Conservation (phyloP, 2,888 invertebrate species). For the Plemyria rubiginata region DNA sequence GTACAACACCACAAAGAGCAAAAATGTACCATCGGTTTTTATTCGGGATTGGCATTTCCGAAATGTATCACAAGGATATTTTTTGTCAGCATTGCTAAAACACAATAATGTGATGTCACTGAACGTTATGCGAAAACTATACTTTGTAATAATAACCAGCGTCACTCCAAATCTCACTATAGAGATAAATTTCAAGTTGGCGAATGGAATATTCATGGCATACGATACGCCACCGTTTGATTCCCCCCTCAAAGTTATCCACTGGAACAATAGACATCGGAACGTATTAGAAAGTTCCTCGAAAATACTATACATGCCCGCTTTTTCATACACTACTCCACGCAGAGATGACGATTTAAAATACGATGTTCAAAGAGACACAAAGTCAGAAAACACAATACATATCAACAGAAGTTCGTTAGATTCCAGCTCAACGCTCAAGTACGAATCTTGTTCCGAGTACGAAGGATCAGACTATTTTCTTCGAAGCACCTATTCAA, state of each 20-base stretch:
- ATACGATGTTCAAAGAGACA: constrained; percentile 4
- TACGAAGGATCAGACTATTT: constrained; percentile 17
- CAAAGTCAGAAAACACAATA: constrained; percentile 20
- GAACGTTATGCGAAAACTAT: constrained; percentile 48
- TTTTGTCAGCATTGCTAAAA: constrained; percentile 46
- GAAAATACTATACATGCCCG: constrained; percentile 9
- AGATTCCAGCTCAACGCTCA: constrained; percentile 28
- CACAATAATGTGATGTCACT: constrained; percentile 44
- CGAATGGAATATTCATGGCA: constrained; percentile 38
- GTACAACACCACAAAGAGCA: constrained; percentile 15
- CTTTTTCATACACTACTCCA: constrained; percentile 14
- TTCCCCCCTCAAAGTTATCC: constrained; percentile 34
- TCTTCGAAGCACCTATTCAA: constrained; percentile 18
- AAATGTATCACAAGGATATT: constrained; percentile 49
- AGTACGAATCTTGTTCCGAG: constrained; percentile 15
- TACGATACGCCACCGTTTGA: constrained; percentile 22
- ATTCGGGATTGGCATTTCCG: constrained; percentile 49
- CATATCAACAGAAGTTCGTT: constrained; percentile 12
- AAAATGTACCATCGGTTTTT: constrained; percentile 33
- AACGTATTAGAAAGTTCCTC: constrained; percentile 32
- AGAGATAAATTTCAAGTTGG: constrained; percentile 44
- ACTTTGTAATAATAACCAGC: constrained; percentile 51
- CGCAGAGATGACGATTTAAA: neutral
- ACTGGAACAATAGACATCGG: constrained; percentile 41
- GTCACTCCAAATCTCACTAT: constrained; percentile 38